phyloP scores from a whole-genome alignment of 2,888 invertebrate genomes.

The Aethes cnicana region DNA sequence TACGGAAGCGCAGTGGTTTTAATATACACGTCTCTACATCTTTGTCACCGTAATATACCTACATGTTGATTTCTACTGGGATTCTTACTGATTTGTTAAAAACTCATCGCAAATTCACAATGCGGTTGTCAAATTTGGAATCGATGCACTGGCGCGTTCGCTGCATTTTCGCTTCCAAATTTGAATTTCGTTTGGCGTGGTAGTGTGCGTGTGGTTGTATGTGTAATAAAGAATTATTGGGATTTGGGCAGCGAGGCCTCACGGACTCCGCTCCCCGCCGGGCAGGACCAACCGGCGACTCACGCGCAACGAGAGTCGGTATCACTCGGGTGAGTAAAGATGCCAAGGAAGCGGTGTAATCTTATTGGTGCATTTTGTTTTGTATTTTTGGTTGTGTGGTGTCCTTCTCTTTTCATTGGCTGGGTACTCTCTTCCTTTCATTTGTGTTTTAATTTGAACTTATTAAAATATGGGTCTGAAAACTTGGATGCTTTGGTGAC shows the following conservation, averaged over 20 bases:
- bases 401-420: constrained; percentile 15
- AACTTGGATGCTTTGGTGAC: no score
- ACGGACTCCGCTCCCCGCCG: constrained; percentile 78
- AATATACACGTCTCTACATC: background rate
- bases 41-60: background rate
- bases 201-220: constrained; percentile 53
- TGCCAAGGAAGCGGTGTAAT: constrained; percentile 46
- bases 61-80: no score
- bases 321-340: constrained; percentile 93
- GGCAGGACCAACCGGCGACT: constrained; percentile 93
- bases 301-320: constrained; percentile 96
- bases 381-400: constrained; percentile 29
- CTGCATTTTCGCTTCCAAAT: constrained; percentile 37
- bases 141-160: constrained; percentile 35
- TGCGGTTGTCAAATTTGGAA: constrained; percentile 48
- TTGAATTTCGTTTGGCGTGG: constrained; percentile 40
- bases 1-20: constrained; percentile 9
- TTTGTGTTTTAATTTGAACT: background rate
- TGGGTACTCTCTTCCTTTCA: constrained; percentile 14
- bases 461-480: no score
- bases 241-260: constrained; percentile 81
- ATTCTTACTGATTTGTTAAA: background rate
- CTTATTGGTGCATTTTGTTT: constrained; percentile 39
- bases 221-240: no score
- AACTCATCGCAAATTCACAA: background rate